phyloP scores from a whole-genome alignment of 2,888 invertebrate genomes.

The Metacarcinus magister region DNA sequence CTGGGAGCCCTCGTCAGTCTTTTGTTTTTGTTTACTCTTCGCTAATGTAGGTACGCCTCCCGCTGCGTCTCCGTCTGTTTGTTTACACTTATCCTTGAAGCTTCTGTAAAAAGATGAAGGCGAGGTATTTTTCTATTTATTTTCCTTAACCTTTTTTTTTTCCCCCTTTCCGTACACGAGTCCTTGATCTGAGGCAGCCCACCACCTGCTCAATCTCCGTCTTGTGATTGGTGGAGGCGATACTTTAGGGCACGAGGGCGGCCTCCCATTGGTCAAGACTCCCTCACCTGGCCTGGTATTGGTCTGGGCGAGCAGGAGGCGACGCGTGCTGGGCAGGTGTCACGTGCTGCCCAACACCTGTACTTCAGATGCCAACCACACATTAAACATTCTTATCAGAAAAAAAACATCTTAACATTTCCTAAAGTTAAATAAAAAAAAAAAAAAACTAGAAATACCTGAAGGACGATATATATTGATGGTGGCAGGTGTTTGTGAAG shows the following conservation, averaged over 20 bases:
- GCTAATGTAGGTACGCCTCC: not conserved
- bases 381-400: not conserved
- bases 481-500: not conserved
- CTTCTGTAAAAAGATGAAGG: not conserved
- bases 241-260: constrained; percentile 50
- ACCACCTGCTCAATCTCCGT: constrained; percentile 52
- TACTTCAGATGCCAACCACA: not conserved
- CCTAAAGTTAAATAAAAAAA: not conserved
- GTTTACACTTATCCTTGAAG: not conserved
- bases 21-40: not conserved
- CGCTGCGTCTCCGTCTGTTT: not conserved
- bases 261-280: constrained; percentile 61
- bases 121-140: not conserved
- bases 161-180: not conserved
- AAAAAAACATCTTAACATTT: no score
- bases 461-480: not conserved
- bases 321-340: constrained; percentile 78
- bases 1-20: not conserved
- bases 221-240: constrained; percentile 61
- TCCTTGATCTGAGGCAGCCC: not conserved
- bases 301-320: not conserved
- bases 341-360: constrained; percentile 58
- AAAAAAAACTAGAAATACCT: not conserved
- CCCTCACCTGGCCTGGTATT: not conserved
- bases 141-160: not conserved